Percentiles rank a stretch among this genome's conserved stretches.
Evolutionary conservation across 2,888 invertebrate genomes (phyloP).

Genomic region (Suillia variegata): DNA sequence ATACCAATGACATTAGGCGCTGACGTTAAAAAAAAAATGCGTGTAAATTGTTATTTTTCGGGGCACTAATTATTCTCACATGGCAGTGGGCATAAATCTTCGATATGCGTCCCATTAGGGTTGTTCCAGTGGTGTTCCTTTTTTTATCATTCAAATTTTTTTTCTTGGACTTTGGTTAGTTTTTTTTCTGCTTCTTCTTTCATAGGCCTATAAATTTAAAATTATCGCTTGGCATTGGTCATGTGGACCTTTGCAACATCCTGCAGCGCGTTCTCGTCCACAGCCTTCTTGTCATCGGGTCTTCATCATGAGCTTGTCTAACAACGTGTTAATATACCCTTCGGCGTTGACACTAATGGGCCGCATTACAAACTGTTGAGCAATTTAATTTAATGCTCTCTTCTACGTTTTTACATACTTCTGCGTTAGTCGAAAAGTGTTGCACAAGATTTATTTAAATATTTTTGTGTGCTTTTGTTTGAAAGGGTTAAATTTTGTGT

Average conservation of each 20-base stretch:
- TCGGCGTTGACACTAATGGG: conserved; percentile 47
- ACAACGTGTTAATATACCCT: conserved; percentile 48
- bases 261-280: background rate
- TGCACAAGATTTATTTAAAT: conserved; percentile 48
- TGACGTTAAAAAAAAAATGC: conserved; percentile 41
- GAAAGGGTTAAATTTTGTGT: conserved; percentile 31
- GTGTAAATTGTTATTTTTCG: conserved; percentile 42
- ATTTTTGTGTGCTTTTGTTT: too few species aligned
- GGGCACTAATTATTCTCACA: conserved; percentile 52
- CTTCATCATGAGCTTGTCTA: conserved; percentile 38
- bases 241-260: background rate
- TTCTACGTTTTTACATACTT: conserved; percentile 22
- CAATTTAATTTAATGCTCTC: conserved; percentile 55
- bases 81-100: conserved; percentile 51
- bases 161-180: background rate
- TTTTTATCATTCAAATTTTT: too few species aligned
- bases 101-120: conserved; percentile 39
- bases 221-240: conserved; percentile 36
- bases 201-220: conserved; percentile 40
- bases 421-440: conserved; percentile 20
- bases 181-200: background rate
- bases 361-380: conserved; percentile 59
- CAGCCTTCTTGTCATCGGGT: conserved; percentile 32
- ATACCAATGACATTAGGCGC: conserved; percentile 51
- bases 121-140: conserved; percentile 26